phyloP scores from a whole-genome alignment of 2,113 vertebrate genomes.

The Mus musculus region GRCm39 chr5:45753001-45753500 shows the following conservation, averaged over 20 bases:
- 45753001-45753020: neutral
- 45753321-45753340: constrained; percentile 19
- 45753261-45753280: neutral
- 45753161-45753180: constrained; percentile 29
- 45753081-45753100: neutral
- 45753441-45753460: too few relatives aligned
- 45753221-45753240: constrained; percentile 43
- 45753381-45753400: neutral
- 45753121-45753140: constrained; percentile 9
- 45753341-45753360: neutral
- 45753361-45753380: neutral
- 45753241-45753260: constrained; percentile 47
- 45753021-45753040: neutral
- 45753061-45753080: neutral
- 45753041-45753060: neutral
- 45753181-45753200: constrained; percentile 39
- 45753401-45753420: neutral
- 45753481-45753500: neutral
- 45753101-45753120: neutral
- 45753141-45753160: neutral
- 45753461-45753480: neutral
- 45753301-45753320: constrained; percentile 40
- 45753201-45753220: constrained; percentile 62
- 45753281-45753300: constrained; percentile 37
- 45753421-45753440: neutral